These are phyloP conservation scores for Radopholus similis DNA, from an alignment of 1,140 invertebrate genomes.

Conservation along the genomic window DNA sequence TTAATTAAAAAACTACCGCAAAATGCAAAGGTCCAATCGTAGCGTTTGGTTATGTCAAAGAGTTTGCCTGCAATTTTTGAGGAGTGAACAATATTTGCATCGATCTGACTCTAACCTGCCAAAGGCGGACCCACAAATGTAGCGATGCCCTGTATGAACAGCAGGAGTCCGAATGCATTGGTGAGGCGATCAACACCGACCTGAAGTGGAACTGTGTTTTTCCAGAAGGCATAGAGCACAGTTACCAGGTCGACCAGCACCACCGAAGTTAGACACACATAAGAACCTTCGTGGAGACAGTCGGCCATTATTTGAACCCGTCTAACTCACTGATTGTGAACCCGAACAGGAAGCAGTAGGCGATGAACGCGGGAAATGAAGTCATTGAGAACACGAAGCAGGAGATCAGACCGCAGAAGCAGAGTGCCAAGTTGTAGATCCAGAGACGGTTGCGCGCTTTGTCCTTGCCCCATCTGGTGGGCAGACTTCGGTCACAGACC, in stretches of 20 bases:
- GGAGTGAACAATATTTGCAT: background rate
- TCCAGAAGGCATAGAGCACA: background rate
- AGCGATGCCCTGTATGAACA: constrained; percentile 85
- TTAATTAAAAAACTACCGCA: constrained; percentile 78
- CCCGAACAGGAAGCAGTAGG: constrained; percentile 73
- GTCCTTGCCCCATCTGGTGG: constrained; percentile 79
- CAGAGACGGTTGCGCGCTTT: constrained; percentile 66
- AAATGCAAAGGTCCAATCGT: constrained; percentile 79
- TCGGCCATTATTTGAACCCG: background rate
- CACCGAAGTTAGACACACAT: constrained; percentile 91
- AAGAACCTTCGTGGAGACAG: constrained; percentile 64
- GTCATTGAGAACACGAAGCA: constrained; percentile 78
- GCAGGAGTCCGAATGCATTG: constrained; percentile 90
- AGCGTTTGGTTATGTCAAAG: constrained; percentile 73
- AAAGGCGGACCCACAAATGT: constrained; percentile 74
- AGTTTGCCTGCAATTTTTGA: constrained; percentile 70
- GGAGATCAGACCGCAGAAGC: constrained; percentile 73
- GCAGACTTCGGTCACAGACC: constrained; percentile 71
- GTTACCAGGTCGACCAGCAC: constrained; percentile 76
- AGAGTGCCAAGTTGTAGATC: constrained; percentile 86
- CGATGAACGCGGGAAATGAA: constrained; percentile 75
- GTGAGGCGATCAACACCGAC: constrained; percentile 89
- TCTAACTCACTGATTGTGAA: constrained; percentile 70
- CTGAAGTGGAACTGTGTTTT: background rate
- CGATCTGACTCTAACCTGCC: constrained; percentile 63